Evolutionary conservation across 2,113 vertebrate species (phyloP).

Genomic region (Synchiropus splendidus): DNA sequence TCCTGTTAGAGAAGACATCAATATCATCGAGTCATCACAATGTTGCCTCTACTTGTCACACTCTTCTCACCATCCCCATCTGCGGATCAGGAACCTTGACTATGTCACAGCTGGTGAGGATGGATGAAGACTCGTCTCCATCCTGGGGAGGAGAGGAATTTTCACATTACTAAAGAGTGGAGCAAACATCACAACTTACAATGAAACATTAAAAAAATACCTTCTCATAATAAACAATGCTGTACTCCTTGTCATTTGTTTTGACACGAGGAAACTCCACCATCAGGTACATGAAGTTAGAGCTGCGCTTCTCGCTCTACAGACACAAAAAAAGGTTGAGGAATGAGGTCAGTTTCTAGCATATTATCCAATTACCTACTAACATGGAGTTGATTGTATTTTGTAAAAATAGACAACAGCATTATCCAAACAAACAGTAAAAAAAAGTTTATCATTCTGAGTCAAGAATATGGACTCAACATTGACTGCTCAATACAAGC

Average conservation of each 20-base stretch:
- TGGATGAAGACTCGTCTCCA: slow-evolving; percentile 80
- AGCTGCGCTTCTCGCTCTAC: slow-evolving; percentile 96
- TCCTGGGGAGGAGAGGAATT: slow-evolving; percentile 72
- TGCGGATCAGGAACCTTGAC: slow-evolving; percentile 98
- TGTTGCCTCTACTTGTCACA: not conserved
- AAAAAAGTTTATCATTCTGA: no score
- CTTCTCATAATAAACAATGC: slow-evolving; percentile 98
- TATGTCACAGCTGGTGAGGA: slow-evolving; percentile 85
- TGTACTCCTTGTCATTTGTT: slow-evolving; percentile 87
- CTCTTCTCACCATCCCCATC: slow-evolving; percentile 85
- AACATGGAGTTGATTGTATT: no score
- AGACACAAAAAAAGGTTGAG: slow-evolving; percentile 8
- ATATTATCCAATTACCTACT: no score
- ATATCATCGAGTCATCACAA: no score
- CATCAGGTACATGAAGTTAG: slow-evolving; percentile 99
- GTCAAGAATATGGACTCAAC: no score
- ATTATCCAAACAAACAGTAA: no score
- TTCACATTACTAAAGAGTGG: no score
- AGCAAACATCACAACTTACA: no score
- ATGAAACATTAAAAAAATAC: slow-evolving; percentile 46
- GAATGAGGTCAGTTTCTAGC: no score
- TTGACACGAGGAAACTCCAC: slow-evolving; percentile 96
- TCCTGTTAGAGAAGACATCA: slow-evolving; percentile 64
- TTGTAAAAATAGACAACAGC: no score
- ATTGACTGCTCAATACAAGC: no score